Percentiles rank a stretch among this genome's conserved stretches.
phyloP scores from a whole-genome alignment of 2,113 vertebrate genomes.

The Cyanoderma ruficeps region DNA sequence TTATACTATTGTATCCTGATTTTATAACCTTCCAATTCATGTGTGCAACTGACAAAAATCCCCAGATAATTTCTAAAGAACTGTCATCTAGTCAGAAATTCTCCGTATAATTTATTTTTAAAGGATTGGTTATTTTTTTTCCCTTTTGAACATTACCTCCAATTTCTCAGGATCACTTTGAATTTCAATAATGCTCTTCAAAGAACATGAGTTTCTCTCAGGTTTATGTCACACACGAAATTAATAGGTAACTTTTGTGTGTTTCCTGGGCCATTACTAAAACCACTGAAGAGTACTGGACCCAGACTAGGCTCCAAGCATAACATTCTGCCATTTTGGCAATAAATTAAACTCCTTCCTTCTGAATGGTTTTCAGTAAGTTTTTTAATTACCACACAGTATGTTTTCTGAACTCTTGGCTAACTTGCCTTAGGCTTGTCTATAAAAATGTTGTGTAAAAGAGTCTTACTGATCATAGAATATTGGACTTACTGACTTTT shows the following conservation, averaged over 20 bases:
- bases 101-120: background rate
- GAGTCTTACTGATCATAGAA: background rate
- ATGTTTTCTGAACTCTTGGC: background rate
- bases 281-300: background rate
- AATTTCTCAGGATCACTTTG: background rate
- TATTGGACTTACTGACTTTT: background rate
- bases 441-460: background rate
- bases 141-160: background rate
- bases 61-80: background rate
- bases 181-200: background rate
- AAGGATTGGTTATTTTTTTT: background rate
- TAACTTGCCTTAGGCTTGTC: background rate
- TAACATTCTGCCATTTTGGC: background rate
- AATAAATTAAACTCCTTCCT: background rate
- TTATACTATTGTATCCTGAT: background rate
- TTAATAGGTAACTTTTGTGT: background rate
- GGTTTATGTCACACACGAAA: background rate
- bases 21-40: background rate
- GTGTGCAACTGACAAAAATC: background rate
- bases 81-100: background rate
- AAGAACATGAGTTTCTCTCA: background rate
- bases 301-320: background rate
- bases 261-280: background rate
- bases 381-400: background rate
- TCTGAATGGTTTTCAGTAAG: background rate